Conservation (phyloP, 2,113 vertebrate species). For the Xenopus laevis region DNA sequence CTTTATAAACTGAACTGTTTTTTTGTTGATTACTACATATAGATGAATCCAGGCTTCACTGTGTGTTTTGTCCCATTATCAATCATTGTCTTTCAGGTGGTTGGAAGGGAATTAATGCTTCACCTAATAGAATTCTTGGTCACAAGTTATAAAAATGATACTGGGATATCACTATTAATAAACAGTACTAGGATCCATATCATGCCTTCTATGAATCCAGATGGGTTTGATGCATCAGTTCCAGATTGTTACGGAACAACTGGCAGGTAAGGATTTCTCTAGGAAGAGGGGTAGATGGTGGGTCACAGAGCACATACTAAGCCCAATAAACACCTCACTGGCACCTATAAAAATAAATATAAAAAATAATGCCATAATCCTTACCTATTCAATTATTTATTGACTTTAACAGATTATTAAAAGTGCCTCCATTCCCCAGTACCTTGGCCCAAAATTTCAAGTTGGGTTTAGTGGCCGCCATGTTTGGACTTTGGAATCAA, state of each 20-base stretch:
- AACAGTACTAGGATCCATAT: conserved; percentile 82
- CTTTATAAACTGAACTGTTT: no score
- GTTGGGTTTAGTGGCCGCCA: no score
- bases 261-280: conserved; percentile 72
- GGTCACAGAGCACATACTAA: no score
- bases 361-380: conserved; percentile 3
- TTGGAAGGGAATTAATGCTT: conserved; percentile 84
- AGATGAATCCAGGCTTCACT: neutral
- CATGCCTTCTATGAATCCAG: conserved; percentile 93
- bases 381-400: no score
- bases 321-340: no score
- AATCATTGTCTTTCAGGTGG: conserved; percentile 61
- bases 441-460: no score
- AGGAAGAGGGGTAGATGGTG: no score
- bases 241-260: conserved; percentile 63
- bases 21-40: no score
- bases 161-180: conserved; percentile 67
- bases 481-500: no score
- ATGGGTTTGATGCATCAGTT: conserved; percentile 77
- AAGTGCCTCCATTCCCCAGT: no score
- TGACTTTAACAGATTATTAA: no score
- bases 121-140: conserved; percentile 83
- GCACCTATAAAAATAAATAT: neutral
- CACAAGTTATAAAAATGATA: conserved; percentile 66
- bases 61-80: neutral